A percentile compares a stretch with the other conserved stretches of the same genome.
phyloP scores from a whole-genome alignment of 1,140 invertebrate species.

The Plutomurus gul region DNA sequence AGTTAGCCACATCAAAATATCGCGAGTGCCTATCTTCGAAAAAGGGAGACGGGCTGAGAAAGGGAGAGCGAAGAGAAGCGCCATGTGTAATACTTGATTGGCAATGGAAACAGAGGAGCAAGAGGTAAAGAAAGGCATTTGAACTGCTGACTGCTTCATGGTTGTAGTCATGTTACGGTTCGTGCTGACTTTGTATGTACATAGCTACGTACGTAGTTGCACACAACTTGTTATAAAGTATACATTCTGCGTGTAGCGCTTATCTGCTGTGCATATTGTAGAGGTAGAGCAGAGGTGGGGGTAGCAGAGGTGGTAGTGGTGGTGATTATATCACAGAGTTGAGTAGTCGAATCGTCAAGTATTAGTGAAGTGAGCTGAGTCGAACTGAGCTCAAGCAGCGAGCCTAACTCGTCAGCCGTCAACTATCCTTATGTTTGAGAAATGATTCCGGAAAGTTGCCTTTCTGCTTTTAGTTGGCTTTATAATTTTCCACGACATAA shows the following conservation, averaged over 20 bases:
- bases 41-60: not conserved
- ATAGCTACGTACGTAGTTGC: not conserved
- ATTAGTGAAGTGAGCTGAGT: too few species aligned
- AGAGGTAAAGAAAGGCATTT: not conserved
- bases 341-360: too few species aligned
- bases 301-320: too few species aligned
- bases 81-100: not conserved
- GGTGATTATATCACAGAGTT: too few species aligned
- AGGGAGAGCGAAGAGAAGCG: not conserved
- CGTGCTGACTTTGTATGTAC: not conserved
- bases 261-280: too few species aligned
- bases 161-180: not conserved
- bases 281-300: too few species aligned
- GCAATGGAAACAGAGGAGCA: not conserved
- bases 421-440: conserved; percentile 17
- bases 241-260: too few species aligned
- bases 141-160: not conserved
- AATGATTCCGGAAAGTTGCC: conserved; percentile 15
- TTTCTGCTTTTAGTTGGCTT: not conserved
- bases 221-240: not conserved
- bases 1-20: conserved; percentile 24
- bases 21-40: not conserved
- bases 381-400: not conserved
- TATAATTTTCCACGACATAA: conserved; percentile 11
- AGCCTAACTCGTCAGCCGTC: not conserved